Conservation (phyloP, 2,888 invertebrate genomes). For the Brachylomia viminalis region DNA sequence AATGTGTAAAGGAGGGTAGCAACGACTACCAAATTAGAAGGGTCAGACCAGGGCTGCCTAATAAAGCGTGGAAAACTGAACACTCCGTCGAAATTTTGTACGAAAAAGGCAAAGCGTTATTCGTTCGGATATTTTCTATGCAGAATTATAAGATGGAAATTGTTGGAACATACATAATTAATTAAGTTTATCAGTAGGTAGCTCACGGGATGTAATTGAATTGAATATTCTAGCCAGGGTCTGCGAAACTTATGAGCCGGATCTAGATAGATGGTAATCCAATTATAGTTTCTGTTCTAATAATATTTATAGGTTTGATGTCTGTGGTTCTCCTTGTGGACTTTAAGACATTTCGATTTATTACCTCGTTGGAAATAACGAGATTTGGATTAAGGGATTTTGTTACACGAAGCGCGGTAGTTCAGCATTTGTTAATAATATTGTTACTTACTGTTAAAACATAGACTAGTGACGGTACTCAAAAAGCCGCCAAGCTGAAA, state of each 20-base stretch:
- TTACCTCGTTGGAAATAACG: neutral
- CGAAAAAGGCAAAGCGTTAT: conserved; percentile 32
- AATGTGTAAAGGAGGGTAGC: conserved; percentile 60
- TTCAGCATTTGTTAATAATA: neutral
- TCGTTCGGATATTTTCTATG: conserved; percentile 10
- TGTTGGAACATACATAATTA: neutral
- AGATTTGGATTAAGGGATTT: neutral
- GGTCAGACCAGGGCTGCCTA: conserved; percentile 61
- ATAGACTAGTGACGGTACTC: neutral
- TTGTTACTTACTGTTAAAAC: neutral
- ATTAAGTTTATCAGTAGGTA: conserved; percentile 1
- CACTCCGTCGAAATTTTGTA: conserved; percentile 58
- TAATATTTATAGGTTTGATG: conserved; percentile 12
- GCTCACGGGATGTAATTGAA: neutral
- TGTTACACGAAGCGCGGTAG: neutral
- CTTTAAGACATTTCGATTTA: neutral
- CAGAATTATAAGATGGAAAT: conserved; percentile 10
- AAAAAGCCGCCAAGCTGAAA: neutral
- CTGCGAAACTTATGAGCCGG: conserved; percentile 9
- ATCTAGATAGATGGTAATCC: conserved; percentile 22
- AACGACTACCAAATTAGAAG: conserved; percentile 64
- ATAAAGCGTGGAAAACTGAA: conserved; percentile 67
- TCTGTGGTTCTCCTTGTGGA: neutral
- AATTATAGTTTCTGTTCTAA: conserved; percentile 18
- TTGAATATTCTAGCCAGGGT: conserved; percentile 21